Evolutionary conservation across 2,888 invertebrate species (phyloP), one percentile per base, ranked within the genome.

Genomic region (Plagiodera versicolora): DNA sequence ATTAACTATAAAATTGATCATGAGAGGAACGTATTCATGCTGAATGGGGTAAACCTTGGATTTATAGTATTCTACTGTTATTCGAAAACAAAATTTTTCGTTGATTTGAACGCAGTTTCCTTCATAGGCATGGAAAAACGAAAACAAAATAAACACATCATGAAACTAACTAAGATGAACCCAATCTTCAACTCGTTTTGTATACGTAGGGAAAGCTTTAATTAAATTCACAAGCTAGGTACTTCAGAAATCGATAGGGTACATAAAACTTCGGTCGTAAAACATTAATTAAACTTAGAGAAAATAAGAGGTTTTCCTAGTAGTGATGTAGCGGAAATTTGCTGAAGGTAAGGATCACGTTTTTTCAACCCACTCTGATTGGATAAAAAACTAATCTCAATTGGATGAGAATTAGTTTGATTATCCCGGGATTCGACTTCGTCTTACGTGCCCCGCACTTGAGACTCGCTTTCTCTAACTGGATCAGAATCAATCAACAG

Each of bases 331-430:
- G 39, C 39, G 14, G 14, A 3, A 39, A 39, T 11, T n/a, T 39
- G 39, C 39, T 14, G 39, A 39, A n/a, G 14, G 39, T 6, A 8
- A 2, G 72, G 74, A 75, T 66, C 71, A 64, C 62, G 69, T 71
- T 73, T 72, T 72, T 72, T 71, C 68, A 69, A 70, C 70, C 67
- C 52, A 19, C 73, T 73, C 74, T 78, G 77, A 78, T 78, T 78
- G 78, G 77, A 77, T 77, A 79, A 77, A 77, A 77, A 75, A 28
- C 76, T 79, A 78, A 79, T 78, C 78, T 75, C 69, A 79, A 79
- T 78, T 79, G 79, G 78, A 78, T 78, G 76, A 75, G 77, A 76
- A 78, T 77, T 71, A 77, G 75, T 74, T 75, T 77, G 77, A 78
- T 79, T 75, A 76, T 74, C 73, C 70, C 71, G 68, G 18, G 32